Evolutionary conservation across 2,113 vertebrate species (phyloP).

Genomic region (Dascyllus trimaculatus): DNA sequence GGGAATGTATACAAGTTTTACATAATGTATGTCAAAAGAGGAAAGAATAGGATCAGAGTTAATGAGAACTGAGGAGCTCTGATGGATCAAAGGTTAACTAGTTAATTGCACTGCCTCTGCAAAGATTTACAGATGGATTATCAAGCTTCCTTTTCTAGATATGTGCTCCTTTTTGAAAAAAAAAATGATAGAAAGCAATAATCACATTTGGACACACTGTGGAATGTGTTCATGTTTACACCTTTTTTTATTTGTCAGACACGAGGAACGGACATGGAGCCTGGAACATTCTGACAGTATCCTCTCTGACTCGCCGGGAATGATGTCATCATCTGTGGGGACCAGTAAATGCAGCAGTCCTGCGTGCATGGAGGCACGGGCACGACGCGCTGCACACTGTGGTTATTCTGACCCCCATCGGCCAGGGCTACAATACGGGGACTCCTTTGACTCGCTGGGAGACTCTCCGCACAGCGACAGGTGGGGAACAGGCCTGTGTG

Average conservation of each 20-base stretch:
- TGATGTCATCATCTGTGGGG: slow-evolving; percentile 96
- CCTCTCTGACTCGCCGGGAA: slow-evolving; percentile 95
- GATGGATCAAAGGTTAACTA: neutral
- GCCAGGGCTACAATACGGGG: slow-evolving; percentile 88
- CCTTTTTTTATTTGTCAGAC: slow-evolving; percentile 82
- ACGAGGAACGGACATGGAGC: slow-evolving; percentile 97
- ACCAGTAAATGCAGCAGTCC: slow-evolving; percentile 99
- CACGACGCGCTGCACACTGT: slow-evolving; percentile 90
- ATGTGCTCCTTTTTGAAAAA: neutral
- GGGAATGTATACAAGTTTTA: too few relatives aligned
- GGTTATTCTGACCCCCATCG: slow-evolving; percentile 88
- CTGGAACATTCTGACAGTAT: slow-evolving; percentile 94
- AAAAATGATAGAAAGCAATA: neutral
- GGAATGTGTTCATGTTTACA: slow-evolving; percentile 57
- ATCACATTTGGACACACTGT: slow-evolving; percentile 6
- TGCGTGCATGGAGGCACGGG: slow-evolving; percentile 92
- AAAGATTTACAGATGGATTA: neutral
- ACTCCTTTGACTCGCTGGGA: slow-evolving; percentile 94
- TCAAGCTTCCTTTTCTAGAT: neutral
- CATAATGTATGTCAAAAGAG: too few relatives aligned
- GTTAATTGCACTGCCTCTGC: neutral
- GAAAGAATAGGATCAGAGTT: too few relatives aligned
- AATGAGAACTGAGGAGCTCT: too few relatives aligned
- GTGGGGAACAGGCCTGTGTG: slow-evolving; percentile 79
- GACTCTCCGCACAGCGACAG: slow-evolving; percentile 98